Evolutionary conservation across 1,140 invertebrate genomes (phyloP), one percentile per base, ranked within the genome.

Genomic region (Lucilia sericata): DNA sequence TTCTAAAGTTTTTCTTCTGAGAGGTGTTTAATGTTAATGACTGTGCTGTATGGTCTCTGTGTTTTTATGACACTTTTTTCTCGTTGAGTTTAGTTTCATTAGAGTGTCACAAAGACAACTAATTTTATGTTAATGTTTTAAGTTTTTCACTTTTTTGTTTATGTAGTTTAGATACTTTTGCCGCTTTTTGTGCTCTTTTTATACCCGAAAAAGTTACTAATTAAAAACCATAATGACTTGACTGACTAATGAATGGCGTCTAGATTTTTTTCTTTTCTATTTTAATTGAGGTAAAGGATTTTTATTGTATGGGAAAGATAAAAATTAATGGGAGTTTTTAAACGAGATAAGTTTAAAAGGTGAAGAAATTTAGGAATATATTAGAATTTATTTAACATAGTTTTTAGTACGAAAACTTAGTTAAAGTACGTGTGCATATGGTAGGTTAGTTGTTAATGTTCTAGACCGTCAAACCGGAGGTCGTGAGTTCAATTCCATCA

Each of bases 71-170:
- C 25, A 30, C 25, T 30, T 60, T 60, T 60, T 60, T 60, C 5
- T 60, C 13, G 0, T 60, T 14, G 13, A 60, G 2, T 51, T 12
- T 42, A 42, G 2, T 42, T 42, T 10, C 42, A 42, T 5, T 10
- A 42, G 2, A 42, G 42, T 42, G 42, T 42, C 42, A 42, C 51
- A 60, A 60, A 14, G 51, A 60, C 51, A 60, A 60, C 51, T n/a
- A 60, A 60, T 60, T 60, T 60, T 60, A 60, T 60, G 51, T 60
- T 60, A 60, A 60, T 60, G 17, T 60, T 60, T 17, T 17, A 60
- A 60, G 17, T 60, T 14, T 60, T 9, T 51, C 14, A 14, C 49
- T 51, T 51, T 55, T 60, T 60, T 12, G 13, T 60, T 60, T 42
- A 42, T 8, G 42, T 7, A 42, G 51, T 14, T 60, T n/a, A 5